Evolutionary conservation across 1,140 invertebrate species (phyloP).

Genomic region (Drosophila ficusphila): DNA sequence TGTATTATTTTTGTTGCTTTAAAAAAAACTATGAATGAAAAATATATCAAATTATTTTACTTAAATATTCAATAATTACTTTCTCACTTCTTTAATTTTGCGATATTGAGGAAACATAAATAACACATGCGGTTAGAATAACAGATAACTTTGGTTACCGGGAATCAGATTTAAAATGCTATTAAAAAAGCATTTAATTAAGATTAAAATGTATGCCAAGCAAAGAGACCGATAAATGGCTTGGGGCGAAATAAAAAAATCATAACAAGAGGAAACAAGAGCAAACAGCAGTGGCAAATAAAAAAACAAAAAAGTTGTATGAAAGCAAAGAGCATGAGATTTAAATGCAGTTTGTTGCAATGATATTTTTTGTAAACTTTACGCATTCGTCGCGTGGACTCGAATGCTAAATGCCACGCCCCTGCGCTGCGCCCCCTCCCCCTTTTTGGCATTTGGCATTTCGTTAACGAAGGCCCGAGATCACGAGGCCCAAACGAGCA

Average conservation of each 20-base stretch:
- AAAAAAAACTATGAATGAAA: too few relatives aligned
- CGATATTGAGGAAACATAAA: too few relatives aligned
- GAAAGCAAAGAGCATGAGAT: conserved; percentile 41
- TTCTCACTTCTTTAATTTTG: too few relatives aligned
- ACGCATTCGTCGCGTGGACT: conserved; percentile 54
- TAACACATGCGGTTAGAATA: conserved; percentile 24
- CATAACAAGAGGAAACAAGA: conserved; percentile 14
- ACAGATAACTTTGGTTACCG: not conserved
- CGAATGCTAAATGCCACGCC: conserved; percentile 1
- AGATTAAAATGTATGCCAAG: conserved; percentile 22
- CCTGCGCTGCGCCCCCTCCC: conserved; percentile 3
- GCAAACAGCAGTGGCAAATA: conserved; percentile 29
- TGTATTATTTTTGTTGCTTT: too few relatives aligned
- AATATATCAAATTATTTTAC: too few relatives aligned
- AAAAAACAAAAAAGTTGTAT: not conserved
- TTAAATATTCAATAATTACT: too few relatives aligned
- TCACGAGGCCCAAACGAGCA: conserved; percentile 69
- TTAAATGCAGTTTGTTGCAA: conserved; percentile 61
- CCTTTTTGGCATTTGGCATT: conserved; percentile 9
- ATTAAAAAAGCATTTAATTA: conserved; percentile 12
- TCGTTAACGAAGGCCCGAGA: conserved; percentile 62
- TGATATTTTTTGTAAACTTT: conserved; percentile 69
- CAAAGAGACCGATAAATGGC: conserved; percentile 38
- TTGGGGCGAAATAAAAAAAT: conserved; percentile 12
- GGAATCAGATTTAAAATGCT: conserved; percentile 1